Evolutionary conservation across 2,888 invertebrate genomes (phyloP), one percentile per base, ranked within the genome.

Genomic region (Protodeltote pygarga): DNA sequence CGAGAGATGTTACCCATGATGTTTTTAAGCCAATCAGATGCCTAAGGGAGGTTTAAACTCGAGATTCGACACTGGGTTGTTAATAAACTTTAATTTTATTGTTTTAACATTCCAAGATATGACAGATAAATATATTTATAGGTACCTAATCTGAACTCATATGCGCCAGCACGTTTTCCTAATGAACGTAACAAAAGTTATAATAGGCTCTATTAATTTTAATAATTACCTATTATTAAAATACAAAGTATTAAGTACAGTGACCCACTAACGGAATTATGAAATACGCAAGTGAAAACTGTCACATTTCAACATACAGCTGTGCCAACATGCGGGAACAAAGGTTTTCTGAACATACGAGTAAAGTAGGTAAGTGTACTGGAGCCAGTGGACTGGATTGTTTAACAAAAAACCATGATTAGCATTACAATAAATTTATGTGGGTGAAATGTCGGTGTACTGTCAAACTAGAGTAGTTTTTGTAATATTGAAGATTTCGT

Each of bases 191-290:
- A n/a, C n/a, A n/a, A 16, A 10, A 10, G 5, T 15, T 16, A 15
- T 1, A 28, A 5, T n/a, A 13, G 16, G 20, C 8, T 25, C 4
- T 11, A 35, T 29, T 8, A 14, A 29, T 31, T 5, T 27, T 13
- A 8, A 9, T 31, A 16, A 10, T 9, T 23, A n/a, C 17, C 1
- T 37, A 20, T 9, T 11, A 35, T 5, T 19, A 41, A 24, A 35
- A 40, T 24, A 44, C 10, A 28, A 33, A 46, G 33, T 17, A 6
- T 15, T 31, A 48, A 54, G 49, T 48, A 48, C 54, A 52, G 20
- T 66, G 57, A 66, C 62, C 74, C 17, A 65, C 37, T 71, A 50
- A 64, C 60, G 53, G 58, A 50, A 53, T 66, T 65, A 69, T 57
- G 57, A 65, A 52, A 68, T 33, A 31, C 29, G 19, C 17, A 8